These are phyloP conservation scores for Gandaritis pyraliata DNA, from an alignment of 2,888 invertebrate species.

Conservation along the genomic window DNA sequence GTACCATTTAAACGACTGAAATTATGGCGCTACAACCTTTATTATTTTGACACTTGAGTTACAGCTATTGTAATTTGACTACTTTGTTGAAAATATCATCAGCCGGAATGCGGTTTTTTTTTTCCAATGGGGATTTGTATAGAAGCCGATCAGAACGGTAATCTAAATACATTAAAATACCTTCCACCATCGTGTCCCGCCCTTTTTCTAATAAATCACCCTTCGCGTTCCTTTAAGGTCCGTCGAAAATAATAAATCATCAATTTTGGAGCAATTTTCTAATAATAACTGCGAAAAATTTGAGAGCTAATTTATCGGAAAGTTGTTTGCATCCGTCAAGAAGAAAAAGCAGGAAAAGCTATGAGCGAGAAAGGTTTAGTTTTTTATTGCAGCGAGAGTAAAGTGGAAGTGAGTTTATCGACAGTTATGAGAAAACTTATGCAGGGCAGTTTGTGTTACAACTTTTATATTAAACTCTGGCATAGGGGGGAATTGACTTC, in stretches of 20 bases:
- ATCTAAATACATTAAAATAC: slow-evolving; percentile 29
- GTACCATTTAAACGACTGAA: slow-evolving; percentile 8
- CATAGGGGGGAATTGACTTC: slow-evolving; percentile 30
- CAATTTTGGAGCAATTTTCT: slow-evolving; percentile 33
- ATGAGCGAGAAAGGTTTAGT: slow-evolving; percentile 12
- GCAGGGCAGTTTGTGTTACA: slow-evolving; percentile 39
- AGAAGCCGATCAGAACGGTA: slow-evolving; percentile 17
- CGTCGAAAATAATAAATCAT: slow-evolving; percentile 43
- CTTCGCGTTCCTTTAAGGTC: slow-evolving; percentile 32
- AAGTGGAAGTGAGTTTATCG: slow-evolving; percentile 27
- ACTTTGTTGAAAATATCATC: too few relatives aligned
- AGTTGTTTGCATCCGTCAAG: slow-evolving; percentile 19
- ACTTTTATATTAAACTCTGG: slow-evolving; percentile 51
- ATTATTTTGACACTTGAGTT: slow-evolving; percentile 3
- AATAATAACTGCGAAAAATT: slow-evolving; percentile 32
- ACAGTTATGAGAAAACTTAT: slow-evolving; percentile 29
- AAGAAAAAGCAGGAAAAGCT: slow-evolving; percentile 1
- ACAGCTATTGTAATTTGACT: too few relatives aligned
- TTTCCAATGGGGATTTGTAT: background rate
- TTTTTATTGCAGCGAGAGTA: slow-evolving; percentile 10
- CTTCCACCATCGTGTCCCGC: slow-evolving; percentile 36
- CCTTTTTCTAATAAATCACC: slow-evolving; percentile 40
- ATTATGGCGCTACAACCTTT: slow-evolving; percentile 6
- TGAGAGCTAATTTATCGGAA: slow-evolving; percentile 27
- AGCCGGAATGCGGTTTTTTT: too few relatives aligned